A percentile compares a stretch with the other conserved stretches of the same genome.
Evolutionary conservation across 35 echinoderm and acorn worm genomes (phyloP).

Genomic region (Apostichopus japonicus): DNA sequence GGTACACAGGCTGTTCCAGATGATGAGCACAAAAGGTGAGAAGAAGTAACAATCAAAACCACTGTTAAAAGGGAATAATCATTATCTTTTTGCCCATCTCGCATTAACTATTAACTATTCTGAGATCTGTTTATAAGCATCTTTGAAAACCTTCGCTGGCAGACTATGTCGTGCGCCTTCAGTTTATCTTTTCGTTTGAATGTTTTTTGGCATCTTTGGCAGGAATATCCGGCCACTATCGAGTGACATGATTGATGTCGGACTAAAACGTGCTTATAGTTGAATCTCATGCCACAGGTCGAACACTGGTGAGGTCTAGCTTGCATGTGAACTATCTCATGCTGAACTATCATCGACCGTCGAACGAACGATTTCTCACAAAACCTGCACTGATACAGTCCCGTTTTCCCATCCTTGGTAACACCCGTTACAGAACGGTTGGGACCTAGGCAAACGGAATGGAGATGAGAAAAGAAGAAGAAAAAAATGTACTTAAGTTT

Average conservation of each 20-base stretch:
- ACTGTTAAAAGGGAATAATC: no score
- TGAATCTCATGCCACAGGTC: not conserved
- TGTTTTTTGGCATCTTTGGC: not conserved
- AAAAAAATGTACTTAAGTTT: not conserved
- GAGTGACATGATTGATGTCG: not conserved
- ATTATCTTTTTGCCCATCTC: no score
- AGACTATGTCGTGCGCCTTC: not conserved
- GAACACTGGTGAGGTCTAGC: constrained; percentile 1
- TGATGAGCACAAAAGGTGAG: no score
- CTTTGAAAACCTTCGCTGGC: not conserved
- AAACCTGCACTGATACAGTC: not conserved
- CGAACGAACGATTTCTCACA: not conserved
- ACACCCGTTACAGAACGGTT: not conserved
- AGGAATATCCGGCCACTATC: not conserved
- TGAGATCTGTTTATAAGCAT: no score
- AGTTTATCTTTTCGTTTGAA: not conserved
- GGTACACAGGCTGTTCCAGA: no score
- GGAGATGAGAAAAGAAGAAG: not conserved
- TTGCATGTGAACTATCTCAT: not conserved
- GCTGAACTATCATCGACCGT: not conserved
- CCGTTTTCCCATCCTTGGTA: not conserved
- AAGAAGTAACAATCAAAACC: no score
- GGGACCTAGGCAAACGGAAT: not conserved
- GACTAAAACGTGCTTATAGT: not conserved
- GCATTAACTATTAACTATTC: no score